Evolutionary conservation across 2,888 invertebrate genomes (phyloP).

Genomic region (Fragum sueziense): DNA sequence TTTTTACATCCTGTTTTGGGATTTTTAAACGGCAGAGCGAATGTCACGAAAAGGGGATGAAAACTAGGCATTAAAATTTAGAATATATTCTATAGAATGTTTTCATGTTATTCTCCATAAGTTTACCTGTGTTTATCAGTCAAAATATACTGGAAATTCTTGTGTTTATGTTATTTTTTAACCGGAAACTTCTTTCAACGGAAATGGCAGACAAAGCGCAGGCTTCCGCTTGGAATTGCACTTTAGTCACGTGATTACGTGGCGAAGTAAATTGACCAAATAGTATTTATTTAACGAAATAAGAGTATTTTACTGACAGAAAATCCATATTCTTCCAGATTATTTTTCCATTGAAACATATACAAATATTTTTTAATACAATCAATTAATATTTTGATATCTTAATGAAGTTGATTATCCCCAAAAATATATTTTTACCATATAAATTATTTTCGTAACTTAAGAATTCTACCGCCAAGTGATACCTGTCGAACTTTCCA

Average conservation of each 20-base stretch:
- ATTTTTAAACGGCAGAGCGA: constrained; percentile 11
- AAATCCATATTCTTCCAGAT: too few relatives aligned
- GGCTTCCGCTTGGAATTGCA: constrained; percentile 62
- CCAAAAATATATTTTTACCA: too few relatives aligned
- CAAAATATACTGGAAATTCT: not conserved
- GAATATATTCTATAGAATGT: not conserved
- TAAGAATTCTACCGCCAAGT: too few relatives aligned
- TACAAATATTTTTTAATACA: too few relatives aligned
- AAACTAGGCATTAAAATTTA: not conserved
- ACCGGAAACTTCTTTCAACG: constrained; percentile 75
- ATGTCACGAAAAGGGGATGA: not conserved
- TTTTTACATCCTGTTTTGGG: constrained; percentile 76
- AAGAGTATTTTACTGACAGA: too few relatives aligned
- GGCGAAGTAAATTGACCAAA: too few relatives aligned
- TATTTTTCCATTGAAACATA: too few relatives aligned
- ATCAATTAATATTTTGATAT: too few relatives aligned
- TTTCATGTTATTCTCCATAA: not conserved
- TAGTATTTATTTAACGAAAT: too few relatives aligned
- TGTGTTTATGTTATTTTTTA: constrained; percentile 41
- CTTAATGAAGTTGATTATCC: too few relatives aligned
- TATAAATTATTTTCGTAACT: too few relatives aligned
- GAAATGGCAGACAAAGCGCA: constrained; percentile 75
- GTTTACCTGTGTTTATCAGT: not conserved
- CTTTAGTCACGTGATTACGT: constrained; percentile 67
- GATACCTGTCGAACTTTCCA: too few relatives aligned